phyloP scores from a whole-genome alignment of 2,797 vertebrate species.

The Emydoidea blandingii region DNA sequence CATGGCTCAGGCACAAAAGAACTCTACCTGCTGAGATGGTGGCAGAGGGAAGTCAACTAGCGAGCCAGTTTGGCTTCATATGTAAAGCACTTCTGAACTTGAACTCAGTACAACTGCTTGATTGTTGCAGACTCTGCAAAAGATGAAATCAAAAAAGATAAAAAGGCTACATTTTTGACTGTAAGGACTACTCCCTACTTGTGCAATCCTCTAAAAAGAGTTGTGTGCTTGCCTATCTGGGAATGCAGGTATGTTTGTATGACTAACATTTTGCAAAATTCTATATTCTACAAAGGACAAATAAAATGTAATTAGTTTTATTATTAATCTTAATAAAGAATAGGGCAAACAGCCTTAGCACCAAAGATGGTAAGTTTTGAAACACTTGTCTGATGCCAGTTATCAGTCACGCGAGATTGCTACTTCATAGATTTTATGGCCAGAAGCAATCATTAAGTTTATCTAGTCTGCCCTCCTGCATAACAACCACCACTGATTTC shows the following conservation, averaged over 20 bases:
- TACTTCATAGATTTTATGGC: not conserved
- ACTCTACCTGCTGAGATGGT: constrained; percentile 64
- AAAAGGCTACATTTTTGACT: constrained; percentile 16
- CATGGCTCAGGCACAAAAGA: constrained; percentile 54
- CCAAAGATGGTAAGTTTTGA: not conserved
- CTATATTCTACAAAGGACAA: not conserved
- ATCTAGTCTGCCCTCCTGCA: constrained; percentile 31
- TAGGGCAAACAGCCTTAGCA: not conserved
- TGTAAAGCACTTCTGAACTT: constrained; percentile 68
- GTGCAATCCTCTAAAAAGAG: not conserved
- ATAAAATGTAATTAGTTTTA: not conserved
- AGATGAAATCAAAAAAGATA: constrained; percentile 43
- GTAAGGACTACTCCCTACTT: not conserved
- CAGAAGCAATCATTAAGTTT: constrained; percentile 8
- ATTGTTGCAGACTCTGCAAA: constrained; percentile 54
- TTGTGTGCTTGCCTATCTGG: not conserved
- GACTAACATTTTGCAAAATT: not conserved
- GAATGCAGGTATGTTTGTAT: not conserved
- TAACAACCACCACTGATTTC: not conserved
- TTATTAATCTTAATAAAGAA: not conserved
- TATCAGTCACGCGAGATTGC: not conserved
- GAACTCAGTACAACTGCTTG: constrained; percentile 28
- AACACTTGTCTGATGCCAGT: not conserved
- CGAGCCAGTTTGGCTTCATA: constrained; percentile 65
- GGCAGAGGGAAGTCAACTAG: constrained; percentile 49